A percentile compares a stretch with the other conserved stretches of the same genome.
Evolutionary conservation across 2,888 invertebrate species (phyloP).

Genomic region (Cheilosia urbana): DNA sequence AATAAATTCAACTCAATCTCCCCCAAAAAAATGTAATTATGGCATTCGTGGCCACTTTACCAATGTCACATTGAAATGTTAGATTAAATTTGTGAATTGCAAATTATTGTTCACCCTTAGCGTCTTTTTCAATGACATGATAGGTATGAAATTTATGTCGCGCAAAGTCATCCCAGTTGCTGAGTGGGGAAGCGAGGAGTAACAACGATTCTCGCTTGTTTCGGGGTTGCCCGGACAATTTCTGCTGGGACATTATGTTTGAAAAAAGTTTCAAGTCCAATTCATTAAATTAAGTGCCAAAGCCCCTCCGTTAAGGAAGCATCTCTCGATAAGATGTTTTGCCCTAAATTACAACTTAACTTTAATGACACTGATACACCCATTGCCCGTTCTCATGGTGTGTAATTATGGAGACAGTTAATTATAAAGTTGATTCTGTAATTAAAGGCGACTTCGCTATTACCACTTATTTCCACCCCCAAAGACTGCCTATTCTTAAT

Average conservation of each 20-base stretch:
- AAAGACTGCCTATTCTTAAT: background rate
- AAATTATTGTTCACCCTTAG: background rate
- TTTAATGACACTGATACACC: background rate
- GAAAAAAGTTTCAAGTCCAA: no score
- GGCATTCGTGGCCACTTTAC: background rate
- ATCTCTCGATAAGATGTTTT: background rate
- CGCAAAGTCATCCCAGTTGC: no score
- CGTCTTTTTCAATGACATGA: no score
- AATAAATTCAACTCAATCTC: background rate
- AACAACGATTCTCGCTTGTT: no score
- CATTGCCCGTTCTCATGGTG: background rate
- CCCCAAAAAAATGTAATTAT: background rate
- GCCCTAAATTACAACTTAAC: background rate
- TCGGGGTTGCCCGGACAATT: no score
- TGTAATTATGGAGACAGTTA: background rate
- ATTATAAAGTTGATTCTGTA: background rate
- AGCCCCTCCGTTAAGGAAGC: background rate
- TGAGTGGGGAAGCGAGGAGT: no score
- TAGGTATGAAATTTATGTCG: no score
- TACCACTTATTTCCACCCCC: background rate
- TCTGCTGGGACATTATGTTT: no score
- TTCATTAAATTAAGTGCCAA: no score
- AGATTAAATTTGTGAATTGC: background rate
- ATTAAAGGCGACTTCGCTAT: background rate
- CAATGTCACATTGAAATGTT: background rate